Evolutionary conservation across 2,888 invertebrate genomes (phyloP), one percentile per base, ranked within the genome.

Genomic region (Chouioia cunea): DNA sequence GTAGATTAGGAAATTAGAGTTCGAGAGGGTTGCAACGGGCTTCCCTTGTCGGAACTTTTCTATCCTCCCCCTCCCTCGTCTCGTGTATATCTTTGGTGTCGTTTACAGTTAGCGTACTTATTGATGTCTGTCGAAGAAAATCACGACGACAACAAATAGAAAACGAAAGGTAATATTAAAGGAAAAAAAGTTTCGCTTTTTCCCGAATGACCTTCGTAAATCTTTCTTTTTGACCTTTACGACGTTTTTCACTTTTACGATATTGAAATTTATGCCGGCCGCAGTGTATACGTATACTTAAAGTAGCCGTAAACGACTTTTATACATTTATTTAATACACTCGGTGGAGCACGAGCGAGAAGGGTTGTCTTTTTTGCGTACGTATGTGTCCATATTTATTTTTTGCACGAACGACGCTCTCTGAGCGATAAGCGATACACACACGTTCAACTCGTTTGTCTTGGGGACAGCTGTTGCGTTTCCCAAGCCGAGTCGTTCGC

Each of bases 1-100:
- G 36, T 65, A 69, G 71, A 74, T 74, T 74, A 74, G 71, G 73
- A 71, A 74, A 74, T 74, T 74, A 74, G 71, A 74, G 73, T 71
- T 74, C 58, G 69, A 73, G 53, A 56, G 47, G 15, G 60, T 47
- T 16, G 62, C 60, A 54, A 50, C 71, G 58, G 72, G 68, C 72
- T 72, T 68, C 65, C 60, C 68, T 72, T 68, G 57, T 69, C 3
- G 6, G 16, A 16, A 8, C 50, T 50, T 18, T 48, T n/a, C 14
- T 27, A 10, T 36, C 6, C 16, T 48, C 50, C 18, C 50, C 36
- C 12, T 36, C 10, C 10, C 6, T 6, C 36, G 6, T n/a, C 10
- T 0, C n/a, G n/a, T n/a, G n/a, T n/a, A n/a, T 50, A 4, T n/a
- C 15, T 4, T 4, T 18, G 50, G 18, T 50, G 10, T 50, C 50